These are phyloP conservation scores for Glandiceps talaboti DNA, from an alignment of 53 echinoderm and acorn worm species.

Conservation along the genomic window DNA sequence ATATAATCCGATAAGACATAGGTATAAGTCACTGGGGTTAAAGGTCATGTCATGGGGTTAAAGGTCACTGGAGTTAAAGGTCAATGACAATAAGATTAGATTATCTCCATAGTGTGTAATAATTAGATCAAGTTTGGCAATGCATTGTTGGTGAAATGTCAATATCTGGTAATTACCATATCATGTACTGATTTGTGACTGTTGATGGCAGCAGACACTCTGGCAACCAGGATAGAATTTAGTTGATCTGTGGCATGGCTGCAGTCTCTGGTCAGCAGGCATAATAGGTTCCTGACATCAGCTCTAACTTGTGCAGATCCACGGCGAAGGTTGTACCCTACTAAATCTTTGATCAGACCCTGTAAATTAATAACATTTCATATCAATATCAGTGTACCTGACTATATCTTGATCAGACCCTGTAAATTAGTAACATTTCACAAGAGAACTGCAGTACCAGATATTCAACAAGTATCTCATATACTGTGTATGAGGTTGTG, in stretches of 20 bases:
- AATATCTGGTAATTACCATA: constrained; percentile 37
- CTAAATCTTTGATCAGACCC: constrained; percentile 83
- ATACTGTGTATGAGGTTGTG: no score
- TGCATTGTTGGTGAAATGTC: neutral
- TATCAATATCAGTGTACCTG: no score
- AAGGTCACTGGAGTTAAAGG: no score
- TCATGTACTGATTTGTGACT: constrained; percentile 74
- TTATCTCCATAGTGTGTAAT: no score
- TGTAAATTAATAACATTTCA: constrained; percentile 8
- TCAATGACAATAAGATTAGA: no score
- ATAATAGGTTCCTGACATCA: constrained; percentile 80
- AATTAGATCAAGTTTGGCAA: neutral
- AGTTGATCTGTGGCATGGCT: constrained; percentile 69
- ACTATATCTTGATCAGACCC: constrained; percentile 84
- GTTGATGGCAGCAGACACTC: constrained; percentile 54
- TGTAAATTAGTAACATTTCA: constrained; percentile 8
- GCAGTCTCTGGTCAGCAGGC: constrained; percentile 80
- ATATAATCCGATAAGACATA: no score
- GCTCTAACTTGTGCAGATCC: constrained; percentile 31
- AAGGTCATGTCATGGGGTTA: no score
- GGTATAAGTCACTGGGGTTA: no score
- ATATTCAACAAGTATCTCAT: no score
- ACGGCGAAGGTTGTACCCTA: constrained; percentile 83
- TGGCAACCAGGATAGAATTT: constrained; percentile 69
- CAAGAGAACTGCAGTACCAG: no score